phyloP scores from a whole-genome alignment of 2,888 invertebrate genomes.

The Oscheius sp. region DNA sequence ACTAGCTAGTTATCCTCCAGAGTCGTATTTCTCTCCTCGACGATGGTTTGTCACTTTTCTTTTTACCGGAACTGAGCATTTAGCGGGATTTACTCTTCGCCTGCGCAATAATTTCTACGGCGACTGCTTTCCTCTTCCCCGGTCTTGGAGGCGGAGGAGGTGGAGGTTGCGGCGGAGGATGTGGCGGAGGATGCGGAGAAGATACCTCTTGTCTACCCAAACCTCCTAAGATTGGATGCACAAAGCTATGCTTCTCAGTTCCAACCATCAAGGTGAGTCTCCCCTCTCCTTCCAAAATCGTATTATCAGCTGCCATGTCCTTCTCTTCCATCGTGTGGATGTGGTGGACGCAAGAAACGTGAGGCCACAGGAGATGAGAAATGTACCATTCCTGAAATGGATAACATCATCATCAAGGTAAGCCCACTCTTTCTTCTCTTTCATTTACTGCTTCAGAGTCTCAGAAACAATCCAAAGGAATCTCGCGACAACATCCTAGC shows the following conservation, averaged over 20 bases:
- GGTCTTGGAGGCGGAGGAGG: background rate
- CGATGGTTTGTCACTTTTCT: conserved; percentile 1
- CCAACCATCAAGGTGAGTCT: conserved; percentile 21
- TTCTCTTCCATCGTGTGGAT: conserved; percentile 36
- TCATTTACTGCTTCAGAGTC: conserved; percentile 28
- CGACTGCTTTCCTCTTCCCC: background rate
- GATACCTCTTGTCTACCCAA: conserved; percentile 15
- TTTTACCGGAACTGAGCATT: background rate
- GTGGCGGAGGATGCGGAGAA: background rate
- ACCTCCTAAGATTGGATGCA: conserved; percentile 17
- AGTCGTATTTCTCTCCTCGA: background rate
- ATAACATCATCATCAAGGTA: conserved; percentile 50
- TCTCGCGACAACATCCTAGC: conserved; percentile 50
- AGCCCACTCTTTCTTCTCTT: background rate
- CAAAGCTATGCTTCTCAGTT: conserved; percentile 27
- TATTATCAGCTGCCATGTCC: conserved; percentile 16
- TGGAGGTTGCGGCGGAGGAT: conserved; percentile 9
- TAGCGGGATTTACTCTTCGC: background rate
- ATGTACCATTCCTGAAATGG: conserved; percentile 51
- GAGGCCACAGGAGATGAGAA: conserved; percentile 41
- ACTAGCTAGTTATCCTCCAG: conserved; percentile 1
- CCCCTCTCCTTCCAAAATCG: background rate
- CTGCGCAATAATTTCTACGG: background rate
- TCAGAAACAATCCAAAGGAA: conserved; percentile 44
- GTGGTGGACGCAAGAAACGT: conserved; percentile 45